Percentiles rank a stretch among this genome's conserved stretches.
These are phyloP conservation scores for Microctenopoma stevenorrisi DNA, from an alignment of 2,797 vertebrate species.

Conservation along the genomic window DNA sequence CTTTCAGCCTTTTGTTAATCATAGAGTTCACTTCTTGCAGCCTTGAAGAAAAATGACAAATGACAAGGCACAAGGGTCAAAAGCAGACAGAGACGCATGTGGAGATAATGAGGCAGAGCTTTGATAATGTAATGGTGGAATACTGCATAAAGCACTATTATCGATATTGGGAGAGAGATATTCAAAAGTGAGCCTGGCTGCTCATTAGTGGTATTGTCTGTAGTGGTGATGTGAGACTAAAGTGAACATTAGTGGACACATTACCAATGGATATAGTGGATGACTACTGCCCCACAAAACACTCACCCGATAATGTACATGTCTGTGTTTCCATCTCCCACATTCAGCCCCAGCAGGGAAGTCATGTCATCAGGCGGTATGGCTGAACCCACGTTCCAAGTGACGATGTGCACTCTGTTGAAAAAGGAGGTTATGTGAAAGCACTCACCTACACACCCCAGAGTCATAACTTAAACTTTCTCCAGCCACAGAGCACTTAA, in stretches of 20 bases:
- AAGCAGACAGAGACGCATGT: constrained; percentile 25
- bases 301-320: constrained; percentile 98
- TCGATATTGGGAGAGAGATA: not conserved
- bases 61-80: constrained; percentile 48
- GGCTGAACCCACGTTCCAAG: constrained; percentile 96
- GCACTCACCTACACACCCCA: constrained; percentile 21
- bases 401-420: constrained; percentile 92
- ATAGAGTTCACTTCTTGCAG: constrained; percentile 98
- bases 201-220: constrained; percentile 40
- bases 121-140: constrained; percentile 28
- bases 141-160: constrained; percentile 5
- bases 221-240: constrained; percentile 4
- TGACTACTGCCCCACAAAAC: constrained; percentile 1
- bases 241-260: constrained; percentile 7
- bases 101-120: constrained; percentile 20
- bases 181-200: constrained; percentile 16
- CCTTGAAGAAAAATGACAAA: constrained; percentile 80
- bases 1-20: constrained; percentile 97
- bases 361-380: constrained; percentile 93
- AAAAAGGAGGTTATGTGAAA: constrained; percentile 38
- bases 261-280: constrained; percentile 12
- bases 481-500: not conserved
- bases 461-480: not conserved
- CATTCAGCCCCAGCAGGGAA: constrained; percentile 90
- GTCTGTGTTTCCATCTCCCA: constrained; percentile 90